Conservation (phyloP, 2,797 vertebrate species). For the Enteromius argenteus region DNA sequence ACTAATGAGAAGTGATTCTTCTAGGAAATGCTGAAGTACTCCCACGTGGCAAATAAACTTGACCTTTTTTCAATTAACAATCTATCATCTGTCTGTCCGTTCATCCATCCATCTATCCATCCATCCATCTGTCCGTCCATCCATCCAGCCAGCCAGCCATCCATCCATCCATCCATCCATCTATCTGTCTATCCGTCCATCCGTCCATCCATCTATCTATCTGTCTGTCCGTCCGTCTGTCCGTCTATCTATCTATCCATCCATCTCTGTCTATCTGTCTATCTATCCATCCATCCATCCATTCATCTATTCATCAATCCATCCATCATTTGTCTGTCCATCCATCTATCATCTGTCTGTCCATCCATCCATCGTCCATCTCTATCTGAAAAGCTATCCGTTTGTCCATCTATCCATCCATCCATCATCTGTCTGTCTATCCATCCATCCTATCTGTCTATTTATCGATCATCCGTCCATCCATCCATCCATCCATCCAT, state of each 20-base stretch:
- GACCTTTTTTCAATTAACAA: neutral
- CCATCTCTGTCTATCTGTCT: too few species aligned
- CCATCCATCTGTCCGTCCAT: too few species aligned
- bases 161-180: too few species aligned
- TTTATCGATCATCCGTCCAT: too few species aligned
- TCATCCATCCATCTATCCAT: neutral
- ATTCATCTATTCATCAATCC: neutral
- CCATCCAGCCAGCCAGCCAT: too few species aligned
- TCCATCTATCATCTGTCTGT: too few species aligned
- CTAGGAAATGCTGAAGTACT: neutral
- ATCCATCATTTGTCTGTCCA: neutral
- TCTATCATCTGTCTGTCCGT: neutral
- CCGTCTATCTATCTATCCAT: too few species aligned
- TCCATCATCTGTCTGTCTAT: neutral
- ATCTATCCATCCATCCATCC: neutral
- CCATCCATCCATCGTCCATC: too few species aligned
- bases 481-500: too few species aligned
- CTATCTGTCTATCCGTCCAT: too few species aligned
- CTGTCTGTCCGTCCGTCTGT: too few species aligned
- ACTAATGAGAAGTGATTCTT: conserved; percentile 24
- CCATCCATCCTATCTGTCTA: too few species aligned
- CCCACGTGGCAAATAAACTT: neutral
- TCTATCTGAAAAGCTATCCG: neutral
- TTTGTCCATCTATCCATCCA: rapidly evolving
- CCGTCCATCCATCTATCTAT: neutral